Base-by-base conservation (phyloP, 2,797 vertebrate species). In the Masticophis lateralis region DNA sequence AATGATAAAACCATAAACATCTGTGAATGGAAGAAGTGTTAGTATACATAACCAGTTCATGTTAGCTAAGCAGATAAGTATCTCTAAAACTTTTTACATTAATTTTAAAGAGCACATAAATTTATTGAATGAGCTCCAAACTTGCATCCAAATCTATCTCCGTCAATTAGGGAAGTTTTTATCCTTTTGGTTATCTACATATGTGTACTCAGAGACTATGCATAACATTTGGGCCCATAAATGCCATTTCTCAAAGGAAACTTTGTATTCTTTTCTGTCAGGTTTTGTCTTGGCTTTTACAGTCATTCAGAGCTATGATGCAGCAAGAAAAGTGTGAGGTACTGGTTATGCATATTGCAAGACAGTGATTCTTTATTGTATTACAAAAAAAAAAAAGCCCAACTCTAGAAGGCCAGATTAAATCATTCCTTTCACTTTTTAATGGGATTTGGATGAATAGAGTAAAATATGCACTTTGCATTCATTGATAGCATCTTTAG, bases 391-490 rank as follows among this genome's bases (percentile, higher is more conserved):
- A 98, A 37, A 98, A 98, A 98, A 98, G 96, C 97, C 98, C 97
- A 97, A 98, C 98, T 98, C 97, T 98, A 97, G 97, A 98, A 98
- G 97, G 97, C 98, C 97, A 98, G 98, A 98, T 98, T 98, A 98
- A 99, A 98, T 98, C 98, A 98, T 98, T 98, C 98, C 98, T 98
- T 98, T 98, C 97, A 98, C 97, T 98, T 98, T 98, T 97, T 98
- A 98, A 99, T 98, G 98, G 97, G 98, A 98, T 98, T 98, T 98
- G 97, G 98, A 98, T 98, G 98, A 98, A 99, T 99, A 98, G 98
- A 98, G 98, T 98, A 98, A 99, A 98, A 98, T 98, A 98, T 98
- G 98, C 97, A 98, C 97, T 98, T 98, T 98, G 98, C 98, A 98
- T 98, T 98, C 97, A 96, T 98, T 98, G 98, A 99, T 99, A 98